A percentile compares a stretch with the other conserved stretches of the same genome.
phyloP scores from a whole-genome alignment of 2,113 vertebrate species.

The Procavia capensis region DNA sequence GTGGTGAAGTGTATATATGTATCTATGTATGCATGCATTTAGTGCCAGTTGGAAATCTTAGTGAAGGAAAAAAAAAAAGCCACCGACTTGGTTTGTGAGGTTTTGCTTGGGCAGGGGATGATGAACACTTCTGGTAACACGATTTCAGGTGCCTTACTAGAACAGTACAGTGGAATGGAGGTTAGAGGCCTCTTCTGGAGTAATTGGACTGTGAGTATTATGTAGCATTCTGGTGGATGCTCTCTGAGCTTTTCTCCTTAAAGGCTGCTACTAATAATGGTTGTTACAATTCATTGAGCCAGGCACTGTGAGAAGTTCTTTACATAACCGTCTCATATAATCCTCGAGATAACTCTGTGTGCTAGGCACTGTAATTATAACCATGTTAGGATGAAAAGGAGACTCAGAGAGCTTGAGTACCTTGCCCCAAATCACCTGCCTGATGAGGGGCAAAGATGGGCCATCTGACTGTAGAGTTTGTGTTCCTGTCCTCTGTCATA shows the following conservation, averaged over 20 bases:
- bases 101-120: not conserved
- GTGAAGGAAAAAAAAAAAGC: constrained; percentile 37
- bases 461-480: not conserved
- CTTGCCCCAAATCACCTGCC: not conserved
- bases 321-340: not conserved
- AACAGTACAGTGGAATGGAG: not conserved
- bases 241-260: not conserved
- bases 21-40: not conserved
- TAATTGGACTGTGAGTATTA: not conserved
- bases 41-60: constrained; percentile 13
- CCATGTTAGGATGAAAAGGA: not conserved
- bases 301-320: not conserved
- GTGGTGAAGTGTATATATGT: not conserved
- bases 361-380: not conserved
- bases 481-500: not conserved
- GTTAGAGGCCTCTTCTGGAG: not conserved
- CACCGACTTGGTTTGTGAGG: constrained; percentile 34
- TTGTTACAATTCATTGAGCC: not conserved
- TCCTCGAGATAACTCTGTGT: not conserved
- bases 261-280: not conserved
- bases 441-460: not conserved
- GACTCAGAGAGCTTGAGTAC: not conserved
- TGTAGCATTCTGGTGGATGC: constrained; percentile 8
- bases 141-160: constrained; percentile 22
- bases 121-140: constrained; percentile 27